These are phyloP conservation scores for Rhorus exstirpatorius DNA, from an alignment of 2,888 invertebrate species.

Conservation along the genomic window DNA sequence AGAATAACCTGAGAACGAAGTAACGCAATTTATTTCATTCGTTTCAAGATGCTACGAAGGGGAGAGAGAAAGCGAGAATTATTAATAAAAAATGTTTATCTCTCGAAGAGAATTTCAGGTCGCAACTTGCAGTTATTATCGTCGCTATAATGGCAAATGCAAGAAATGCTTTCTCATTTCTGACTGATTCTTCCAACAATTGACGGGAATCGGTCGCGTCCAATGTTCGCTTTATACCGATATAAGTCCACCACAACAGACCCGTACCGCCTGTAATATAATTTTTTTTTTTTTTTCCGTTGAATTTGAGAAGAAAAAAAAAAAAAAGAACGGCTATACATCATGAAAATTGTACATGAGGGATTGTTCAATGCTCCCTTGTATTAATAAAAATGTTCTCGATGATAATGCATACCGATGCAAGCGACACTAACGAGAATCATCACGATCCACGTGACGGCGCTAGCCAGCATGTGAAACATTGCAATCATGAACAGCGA, in stretches of 20 bases:
- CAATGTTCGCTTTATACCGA: slow-evolving; percentile 90
- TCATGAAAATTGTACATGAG: too few species aligned
- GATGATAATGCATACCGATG: slow-evolving; percentile 87
- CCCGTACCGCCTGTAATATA: slow-evolving; percentile 88
- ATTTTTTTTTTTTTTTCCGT: slow-evolving; percentile 13
- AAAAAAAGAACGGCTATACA: too few species aligned
- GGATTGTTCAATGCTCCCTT: too few species aligned
- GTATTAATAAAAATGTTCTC: too few species aligned
- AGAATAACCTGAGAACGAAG: slow-evolving; percentile 89
- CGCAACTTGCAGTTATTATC: slow-evolving; percentile 92
- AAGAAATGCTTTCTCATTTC: slow-evolving; percentile 95
- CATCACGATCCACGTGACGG: slow-evolving; percentile 96
- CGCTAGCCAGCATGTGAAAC: slow-evolving; percentile 93
- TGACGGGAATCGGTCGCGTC: slow-evolving; percentile 87
- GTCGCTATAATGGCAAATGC: slow-evolving; percentile 95
- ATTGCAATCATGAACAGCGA: slow-evolving; percentile 94
- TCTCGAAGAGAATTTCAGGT: too few species aligned
- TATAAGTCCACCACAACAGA: slow-evolving; percentile 96
- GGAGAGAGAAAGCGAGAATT: too few species aligned
- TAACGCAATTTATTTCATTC: slow-evolving; percentile 24
- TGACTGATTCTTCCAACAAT: slow-evolving; percentile 91
- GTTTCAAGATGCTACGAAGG: background rate
- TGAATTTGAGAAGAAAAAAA: background rate
- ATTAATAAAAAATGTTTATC: too few species aligned
- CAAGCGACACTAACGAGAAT: slow-evolving; percentile 92